Conservation (phyloP, 2,888 invertebrate species). For the Galerucella nymphaeae region DNA sequence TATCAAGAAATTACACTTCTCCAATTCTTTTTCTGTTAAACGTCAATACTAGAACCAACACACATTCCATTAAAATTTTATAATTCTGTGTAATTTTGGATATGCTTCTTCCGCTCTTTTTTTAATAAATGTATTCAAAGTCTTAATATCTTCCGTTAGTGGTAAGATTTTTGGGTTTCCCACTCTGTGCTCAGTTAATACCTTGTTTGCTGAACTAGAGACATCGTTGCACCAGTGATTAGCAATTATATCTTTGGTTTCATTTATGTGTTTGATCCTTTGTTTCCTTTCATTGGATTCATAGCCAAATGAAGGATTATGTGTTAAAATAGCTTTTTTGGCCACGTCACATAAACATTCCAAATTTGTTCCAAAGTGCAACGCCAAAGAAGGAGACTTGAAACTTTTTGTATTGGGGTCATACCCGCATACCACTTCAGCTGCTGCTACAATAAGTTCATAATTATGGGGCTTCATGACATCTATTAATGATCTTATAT, state of each 20-base stretch:
- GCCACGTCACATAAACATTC: too few relatives aligned
- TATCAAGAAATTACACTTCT: constrained; percentile 30
- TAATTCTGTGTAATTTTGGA: constrained; percentile 10
- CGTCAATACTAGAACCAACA: constrained; percentile 30
- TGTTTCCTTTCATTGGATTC: constrained; percentile 6
- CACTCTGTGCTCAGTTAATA: constrained; percentile 10
- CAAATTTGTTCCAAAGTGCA: too few relatives aligned
- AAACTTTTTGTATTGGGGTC: too few relatives aligned
- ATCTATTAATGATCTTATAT: background rate
- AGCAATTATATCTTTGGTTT: constrained; percentile 12
- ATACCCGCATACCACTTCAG: too few relatives aligned
- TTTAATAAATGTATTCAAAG: constrained; percentile 20
- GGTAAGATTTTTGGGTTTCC: constrained; percentile 21
- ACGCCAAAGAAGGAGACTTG: too few relatives aligned
- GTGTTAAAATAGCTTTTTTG: too few relatives aligned
- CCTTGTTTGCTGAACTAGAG: constrained; percentile 16
- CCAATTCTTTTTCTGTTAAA: constrained; percentile 16
- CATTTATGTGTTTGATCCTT: constrained; percentile 2
- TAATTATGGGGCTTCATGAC: background rate
- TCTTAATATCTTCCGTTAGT: constrained; percentile 18
- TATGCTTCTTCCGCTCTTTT: constrained; percentile 15
- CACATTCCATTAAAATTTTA: constrained; percentile 29
- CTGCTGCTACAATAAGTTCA: constrained; percentile 1
- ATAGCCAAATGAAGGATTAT: background rate
- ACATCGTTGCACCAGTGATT: constrained; percentile 23